Evolutionary conservation across 92 coral and sea anemone species (phyloP).

Genomic region (Phenganax subtilis): DNA sequence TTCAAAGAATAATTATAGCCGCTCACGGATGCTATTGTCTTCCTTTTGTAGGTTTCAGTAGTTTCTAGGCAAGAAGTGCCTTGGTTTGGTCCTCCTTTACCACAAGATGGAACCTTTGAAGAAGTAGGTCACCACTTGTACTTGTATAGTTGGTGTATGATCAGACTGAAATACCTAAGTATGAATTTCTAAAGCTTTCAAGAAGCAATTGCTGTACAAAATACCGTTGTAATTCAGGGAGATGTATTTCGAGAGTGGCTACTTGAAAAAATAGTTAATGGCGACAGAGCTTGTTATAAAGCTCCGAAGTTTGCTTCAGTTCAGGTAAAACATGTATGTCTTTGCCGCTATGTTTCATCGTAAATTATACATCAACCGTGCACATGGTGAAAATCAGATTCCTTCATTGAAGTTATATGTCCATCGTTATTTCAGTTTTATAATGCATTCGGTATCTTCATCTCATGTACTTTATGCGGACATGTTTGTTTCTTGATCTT

Average conservation of each 20-base stretch:
- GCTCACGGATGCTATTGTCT: not conserved
- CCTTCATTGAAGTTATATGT: no score
- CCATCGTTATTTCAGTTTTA: slow-evolving; percentile 3
- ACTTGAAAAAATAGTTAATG: slow-evolving; percentile 72
- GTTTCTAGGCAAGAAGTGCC: slow-evolving; percentile 78
- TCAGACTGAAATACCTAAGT: not conserved
- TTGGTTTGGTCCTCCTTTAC: slow-evolving; percentile 63
- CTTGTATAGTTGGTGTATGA: not conserved
- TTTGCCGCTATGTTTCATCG: no score
- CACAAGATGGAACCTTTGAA: slow-evolving; percentile 56
- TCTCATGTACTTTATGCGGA: not conserved
- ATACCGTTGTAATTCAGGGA: slow-evolving; percentile 49
- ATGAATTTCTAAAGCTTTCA: not conserved
- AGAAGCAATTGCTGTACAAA: not conserved
- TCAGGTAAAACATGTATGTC: slow-evolving; percentile 53
- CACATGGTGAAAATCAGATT: no score
- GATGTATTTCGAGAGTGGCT: slow-evolving; percentile 82
- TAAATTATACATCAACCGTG: no score
- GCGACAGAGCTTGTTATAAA: slow-evolving; percentile 81
- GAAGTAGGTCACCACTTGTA: slow-evolving; percentile 48
- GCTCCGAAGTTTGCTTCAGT: slow-evolving; percentile 82
- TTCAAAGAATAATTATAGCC: no score
- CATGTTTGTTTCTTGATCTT: not conserved
- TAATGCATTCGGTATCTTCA: not conserved
- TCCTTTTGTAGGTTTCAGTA: slow-evolving; percentile 62